Conservation (phyloP, 2,113 vertebrate species). For the Ptilorrhoa leucosticta region DNA sequence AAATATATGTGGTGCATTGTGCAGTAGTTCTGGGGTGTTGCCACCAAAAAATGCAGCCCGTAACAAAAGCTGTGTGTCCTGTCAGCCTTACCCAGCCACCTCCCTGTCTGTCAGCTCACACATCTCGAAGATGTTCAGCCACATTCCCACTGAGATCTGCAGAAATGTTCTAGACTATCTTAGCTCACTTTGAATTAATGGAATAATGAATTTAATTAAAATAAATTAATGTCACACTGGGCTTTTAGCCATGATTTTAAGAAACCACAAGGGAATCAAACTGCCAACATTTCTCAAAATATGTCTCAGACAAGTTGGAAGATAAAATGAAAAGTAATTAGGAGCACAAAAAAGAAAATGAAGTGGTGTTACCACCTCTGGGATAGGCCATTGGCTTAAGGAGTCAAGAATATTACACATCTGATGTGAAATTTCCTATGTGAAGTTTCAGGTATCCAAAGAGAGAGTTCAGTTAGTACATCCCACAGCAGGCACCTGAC, state of each 20-base stretch:
- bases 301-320: neutral
- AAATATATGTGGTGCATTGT: neutral
- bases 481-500: neutral
- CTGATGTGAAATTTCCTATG: neutral
- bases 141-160: neutral
- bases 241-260: slow-evolving; percentile 13
- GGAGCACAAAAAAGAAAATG: neutral
- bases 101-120: neutral
- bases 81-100: neutral
- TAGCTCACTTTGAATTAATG: neutral
- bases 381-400: neutral
- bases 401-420: neutral
- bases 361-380: neutral
- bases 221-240: neutral
- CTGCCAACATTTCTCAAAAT: neutral
- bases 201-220: neutral
- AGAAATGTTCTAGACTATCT: neutral
- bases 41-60: neutral
- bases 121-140: neutral
- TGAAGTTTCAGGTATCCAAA: neutral
- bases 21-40: neutral
- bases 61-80: neutral
- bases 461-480: neutral
- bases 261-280: neutral
- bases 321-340: neutral